Evolutionary conservation across 2,113 vertebrate genomes (phyloP), one percentile per base, ranked within the genome.

Genomic region (Brachirus orientalis): DNA sequence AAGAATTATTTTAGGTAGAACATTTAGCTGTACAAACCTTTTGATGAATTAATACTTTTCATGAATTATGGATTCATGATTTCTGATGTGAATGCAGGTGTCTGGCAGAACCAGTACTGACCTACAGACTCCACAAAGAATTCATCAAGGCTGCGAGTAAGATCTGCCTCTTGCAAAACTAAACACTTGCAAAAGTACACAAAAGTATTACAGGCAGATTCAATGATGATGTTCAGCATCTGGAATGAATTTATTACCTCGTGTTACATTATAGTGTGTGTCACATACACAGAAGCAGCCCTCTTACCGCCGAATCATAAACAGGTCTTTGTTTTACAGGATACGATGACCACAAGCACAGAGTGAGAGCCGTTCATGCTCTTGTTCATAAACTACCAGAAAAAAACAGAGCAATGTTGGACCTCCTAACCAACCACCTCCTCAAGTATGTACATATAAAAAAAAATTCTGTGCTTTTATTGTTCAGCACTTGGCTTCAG

Each of bases 1-100:
- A 99, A 99, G 92, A 97, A 97, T 94, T 99, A 99, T 93, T 95
- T 99, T 92, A 96, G 98, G 98, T 99, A 78, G 88, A 2, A 79
- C 17, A 17, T n/a, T 10, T 2, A 11, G 7, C n/a, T n/a, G n/a
- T n/a, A n/a, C n/a, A n/a, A n/a, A n/a, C n/a, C n/a, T n/a, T n/a
- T n/a, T n/a, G n/a, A n/a, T n/a, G n/a, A n/a, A n/a, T n/a, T n/a
- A n/a, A n/a, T n/a, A n/a, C n/a, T n/a, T n/a, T n/a, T n/a, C n/a
- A n/a, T n/a, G n/a, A n/a, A n/a, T n/a, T 57, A 41, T 35, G 11
- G 33, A 50, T 45, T 72, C 0, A 51, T 67, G 7, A 36, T 65
- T 16, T 72, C 0, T 56, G 1, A 52, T 83, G 58, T 61, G 56
- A 36, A 6, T 80, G 3, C 79, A 99, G 97, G 82, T 99, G 97